Conservation (phyloP, 2,888 invertebrate species). For the Embidobia sp. region DNA sequence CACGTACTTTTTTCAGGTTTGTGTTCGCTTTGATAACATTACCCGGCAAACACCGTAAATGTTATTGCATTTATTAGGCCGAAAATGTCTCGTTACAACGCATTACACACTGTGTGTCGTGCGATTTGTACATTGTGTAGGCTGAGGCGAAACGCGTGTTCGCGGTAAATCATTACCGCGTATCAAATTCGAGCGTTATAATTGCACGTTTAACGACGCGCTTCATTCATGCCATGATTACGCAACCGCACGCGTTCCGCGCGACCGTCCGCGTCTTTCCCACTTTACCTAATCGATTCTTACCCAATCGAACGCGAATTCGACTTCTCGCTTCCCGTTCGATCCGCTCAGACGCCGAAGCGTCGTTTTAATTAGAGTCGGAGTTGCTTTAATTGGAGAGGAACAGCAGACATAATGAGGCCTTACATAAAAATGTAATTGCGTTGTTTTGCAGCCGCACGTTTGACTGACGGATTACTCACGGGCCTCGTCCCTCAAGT, state of each 20-base stretch:
- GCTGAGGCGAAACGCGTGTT: slow-evolving; percentile 2
- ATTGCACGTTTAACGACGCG: slow-evolving; percentile 40
- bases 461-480: slow-evolving; percentile 39
- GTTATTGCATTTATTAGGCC: no score
- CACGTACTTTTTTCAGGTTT: no score
- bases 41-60: no score
- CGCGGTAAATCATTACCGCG: slow-evolving; percentile 40
- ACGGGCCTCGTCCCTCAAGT: slow-evolving; percentile 9
- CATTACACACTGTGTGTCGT: slow-evolving; percentile 15
- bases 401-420: slow-evolving; percentile 44
- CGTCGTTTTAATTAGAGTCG: slow-evolving; percentile 35
- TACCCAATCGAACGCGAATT: slow-evolving; percentile 19
- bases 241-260: slow-evolving; percentile 32
- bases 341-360: slow-evolving; percentile 1
- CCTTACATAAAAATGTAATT: slow-evolving; percentile 59
- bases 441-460: slow-evolving; percentile 51
- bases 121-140: slow-evolving; percentile 30
- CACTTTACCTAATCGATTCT: slow-evolving; percentile 15
- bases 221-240: slow-evolving; percentile 41
- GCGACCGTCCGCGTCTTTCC: slow-evolving; percentile 11
- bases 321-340: not conserved
- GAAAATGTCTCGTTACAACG: slow-evolving; percentile 8
- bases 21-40: no score
- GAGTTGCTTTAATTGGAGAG: slow-evolving; percentile 49
- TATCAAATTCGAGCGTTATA: slow-evolving; percentile 42